Conservation (phyloP, 2,797 vertebrate genomes). For the Lophotriccus pileatus region DNA sequence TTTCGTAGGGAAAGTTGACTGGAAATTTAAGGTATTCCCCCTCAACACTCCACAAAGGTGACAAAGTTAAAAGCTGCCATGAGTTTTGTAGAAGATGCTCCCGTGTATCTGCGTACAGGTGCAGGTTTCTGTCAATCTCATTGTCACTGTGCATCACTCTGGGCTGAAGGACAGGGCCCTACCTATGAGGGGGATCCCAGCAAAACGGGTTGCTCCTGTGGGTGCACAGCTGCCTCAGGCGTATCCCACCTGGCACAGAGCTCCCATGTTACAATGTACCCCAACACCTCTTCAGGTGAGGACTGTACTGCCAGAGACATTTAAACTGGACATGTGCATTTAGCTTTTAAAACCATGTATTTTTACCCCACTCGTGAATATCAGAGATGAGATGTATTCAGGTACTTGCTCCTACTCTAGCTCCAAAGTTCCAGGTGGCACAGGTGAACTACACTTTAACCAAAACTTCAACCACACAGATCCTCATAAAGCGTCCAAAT, state of each 20-base stretch:
- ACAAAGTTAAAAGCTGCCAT: not conserved
- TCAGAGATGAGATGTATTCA: not conserved
- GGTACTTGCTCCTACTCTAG: not conserved
- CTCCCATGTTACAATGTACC: not conserved
- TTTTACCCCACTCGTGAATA: not conserved
- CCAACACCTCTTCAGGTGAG: not conserved
- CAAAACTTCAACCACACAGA: not conserved
- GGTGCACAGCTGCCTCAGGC: accelerated
- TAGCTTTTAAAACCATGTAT: not conserved
- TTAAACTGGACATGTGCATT: not conserved
- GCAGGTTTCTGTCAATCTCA: not conserved
- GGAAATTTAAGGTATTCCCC: not conserved
- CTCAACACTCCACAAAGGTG: not conserved
- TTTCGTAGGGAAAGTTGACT: not conserved
- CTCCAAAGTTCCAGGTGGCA: not conserved
- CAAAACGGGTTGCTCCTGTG: accelerated
- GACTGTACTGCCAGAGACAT: not conserved
- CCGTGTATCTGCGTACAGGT: not conserved
- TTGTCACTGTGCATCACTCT: not conserved
- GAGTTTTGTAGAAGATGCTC: not conserved
- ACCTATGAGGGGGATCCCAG: accelerated
- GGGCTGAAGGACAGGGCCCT: not conserved
- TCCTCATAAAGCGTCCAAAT: not conserved
- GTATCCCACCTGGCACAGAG: not conserved
- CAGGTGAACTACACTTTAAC: not conserved